phyloP scores from a whole-genome alignment of 2,113 vertebrate species.

The Petrocephalus zakoni region DNA sequence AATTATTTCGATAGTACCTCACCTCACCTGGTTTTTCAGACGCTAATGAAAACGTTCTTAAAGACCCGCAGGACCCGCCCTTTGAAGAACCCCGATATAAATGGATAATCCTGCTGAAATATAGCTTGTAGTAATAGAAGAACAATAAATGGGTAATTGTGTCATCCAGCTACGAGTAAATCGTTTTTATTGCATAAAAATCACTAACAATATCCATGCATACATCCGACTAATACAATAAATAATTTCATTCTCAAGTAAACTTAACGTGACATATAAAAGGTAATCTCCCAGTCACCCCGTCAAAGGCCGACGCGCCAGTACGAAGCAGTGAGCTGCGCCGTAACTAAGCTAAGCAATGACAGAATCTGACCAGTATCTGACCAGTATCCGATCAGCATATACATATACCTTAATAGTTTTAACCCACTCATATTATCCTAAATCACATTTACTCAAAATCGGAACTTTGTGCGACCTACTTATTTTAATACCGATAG shows the following conservation, averaged over 20 bases:
- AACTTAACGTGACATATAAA: not conserved
- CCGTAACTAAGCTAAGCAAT: not conserved
- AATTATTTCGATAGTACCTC: not conserved
- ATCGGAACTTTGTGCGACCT: conserved; percentile 51
- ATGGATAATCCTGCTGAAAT: not conserved
- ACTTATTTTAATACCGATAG: conserved; percentile 52
- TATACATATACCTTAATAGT: not conserved
- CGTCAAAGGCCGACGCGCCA: not conserved
- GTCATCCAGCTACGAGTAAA: not conserved
- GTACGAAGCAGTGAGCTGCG: not conserved
- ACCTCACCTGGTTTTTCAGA: not conserved
- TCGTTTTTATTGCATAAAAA: not conserved
- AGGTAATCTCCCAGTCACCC: not conserved
- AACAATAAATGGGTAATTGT: not conserved
- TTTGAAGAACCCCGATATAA: not conserved
- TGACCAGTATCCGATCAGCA: not conserved
- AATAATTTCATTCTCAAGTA: not conserved
- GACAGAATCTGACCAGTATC: not conserved
- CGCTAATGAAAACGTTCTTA: not conserved
- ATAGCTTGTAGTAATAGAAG: not conserved
- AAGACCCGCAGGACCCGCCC: not conserved
- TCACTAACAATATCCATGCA: not conserved
- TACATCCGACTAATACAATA: not conserved
- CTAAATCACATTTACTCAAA: conserved; percentile 38
- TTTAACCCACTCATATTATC: not conserved